Percentiles rank a stretch among this genome's conserved stretches.
phyloP scores from a whole-genome alignment of 2,113 vertebrate genomes.

The Anoura caudifer region DNA sequence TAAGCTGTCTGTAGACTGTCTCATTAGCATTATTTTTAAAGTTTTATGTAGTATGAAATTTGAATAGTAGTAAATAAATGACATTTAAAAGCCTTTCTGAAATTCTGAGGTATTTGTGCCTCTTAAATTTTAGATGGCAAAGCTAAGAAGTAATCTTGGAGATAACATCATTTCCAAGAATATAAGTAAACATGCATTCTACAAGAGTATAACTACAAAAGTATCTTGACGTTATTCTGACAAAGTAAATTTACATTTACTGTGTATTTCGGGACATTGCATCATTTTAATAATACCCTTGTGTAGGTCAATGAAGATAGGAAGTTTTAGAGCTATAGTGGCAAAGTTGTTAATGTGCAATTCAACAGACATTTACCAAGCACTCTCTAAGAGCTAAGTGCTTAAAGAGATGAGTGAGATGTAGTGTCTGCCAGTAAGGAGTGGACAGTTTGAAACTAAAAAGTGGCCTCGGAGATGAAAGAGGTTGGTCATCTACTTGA shows the following conservation, averaged over 20 bases:
- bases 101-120: not conserved
- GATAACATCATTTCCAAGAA: not conserved
- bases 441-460: not conserved
- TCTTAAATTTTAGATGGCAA: not conserved
- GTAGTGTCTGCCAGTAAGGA: not conserved
- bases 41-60: not conserved
- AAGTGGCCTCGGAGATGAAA: not conserved
- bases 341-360: not conserved
- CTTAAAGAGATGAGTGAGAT: not conserved
- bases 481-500: too few species aligned
- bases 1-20: conserved; percentile 57
- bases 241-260: not conserved
- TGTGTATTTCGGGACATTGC: not conserved
- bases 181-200: not conserved
- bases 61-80: not conserved
- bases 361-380: not conserved
- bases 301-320: not conserved
- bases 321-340: not conserved
- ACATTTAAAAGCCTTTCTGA: not conserved
- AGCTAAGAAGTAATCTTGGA: not conserved
- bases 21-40: not conserved
- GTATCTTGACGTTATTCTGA: not conserved
- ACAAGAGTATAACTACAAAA: not conserved
- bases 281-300: not conserved
- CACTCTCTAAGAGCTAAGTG: not conserved